Conservation (phyloP, 2,113 vertebrate genomes). For the Trachemys scripta region DNA sequence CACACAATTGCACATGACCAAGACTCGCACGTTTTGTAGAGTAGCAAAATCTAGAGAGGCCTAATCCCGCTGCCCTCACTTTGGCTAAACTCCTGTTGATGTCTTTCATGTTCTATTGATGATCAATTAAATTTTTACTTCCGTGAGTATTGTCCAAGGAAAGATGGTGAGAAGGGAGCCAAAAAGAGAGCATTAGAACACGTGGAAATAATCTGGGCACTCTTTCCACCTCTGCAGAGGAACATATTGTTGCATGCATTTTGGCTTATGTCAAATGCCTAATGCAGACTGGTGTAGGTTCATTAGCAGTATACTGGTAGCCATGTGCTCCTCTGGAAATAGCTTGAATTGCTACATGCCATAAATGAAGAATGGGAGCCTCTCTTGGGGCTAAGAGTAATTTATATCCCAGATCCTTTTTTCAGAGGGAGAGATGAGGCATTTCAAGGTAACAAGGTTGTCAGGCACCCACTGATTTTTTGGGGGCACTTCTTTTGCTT, state of each 20-base stretch:
- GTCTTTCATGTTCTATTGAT: background rate
- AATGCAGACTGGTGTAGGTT: background rate
- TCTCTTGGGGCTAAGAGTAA: background rate
- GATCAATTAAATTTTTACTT: background rate
- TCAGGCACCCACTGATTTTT: background rate
- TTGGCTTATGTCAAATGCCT: background rate
- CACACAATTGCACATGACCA: background rate
- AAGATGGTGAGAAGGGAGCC: background rate
- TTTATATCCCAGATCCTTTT: background rate
- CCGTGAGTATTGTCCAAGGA: background rate
- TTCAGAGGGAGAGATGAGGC: background rate
- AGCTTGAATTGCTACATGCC: background rate
- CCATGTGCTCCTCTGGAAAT: background rate
- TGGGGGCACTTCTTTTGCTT: background rate
- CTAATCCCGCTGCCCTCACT: background rate
- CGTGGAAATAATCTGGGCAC: background rate
- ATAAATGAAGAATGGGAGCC: background rate
- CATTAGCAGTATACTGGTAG: background rate
- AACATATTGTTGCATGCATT: too few species aligned
- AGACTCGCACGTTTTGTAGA: background rate
- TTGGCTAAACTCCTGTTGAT: background rate
- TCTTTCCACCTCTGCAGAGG: background rate
- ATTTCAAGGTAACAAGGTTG: background rate
- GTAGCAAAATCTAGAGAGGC: background rate
- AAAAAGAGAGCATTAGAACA: background rate